A percentile compares a stretch with the other conserved stretches of the same genome.
Conservation (phyloP, 2,888 invertebrate genomes). For the Drosophila mulleri region DNA sequence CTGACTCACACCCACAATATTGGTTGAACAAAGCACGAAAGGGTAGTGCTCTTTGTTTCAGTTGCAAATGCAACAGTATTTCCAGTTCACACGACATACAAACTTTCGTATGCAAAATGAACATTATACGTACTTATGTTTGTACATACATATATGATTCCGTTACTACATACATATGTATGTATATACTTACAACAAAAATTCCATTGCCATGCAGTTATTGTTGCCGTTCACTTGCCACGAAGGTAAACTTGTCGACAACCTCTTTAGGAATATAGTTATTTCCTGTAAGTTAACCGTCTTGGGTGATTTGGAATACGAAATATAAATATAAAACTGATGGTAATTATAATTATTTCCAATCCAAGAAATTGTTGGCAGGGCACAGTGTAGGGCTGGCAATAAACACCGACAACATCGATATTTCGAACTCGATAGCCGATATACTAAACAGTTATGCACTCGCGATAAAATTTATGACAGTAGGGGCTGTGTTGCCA, state of each 20-base stretch:
- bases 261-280: constrained; percentile 10
- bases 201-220: constrained; percentile 82
- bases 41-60: constrained; percentile 52
- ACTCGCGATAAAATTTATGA: constrained; percentile 8
- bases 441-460: constrained; percentile 2
- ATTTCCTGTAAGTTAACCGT: constrained; percentile 6
- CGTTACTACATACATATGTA: constrained; percentile 31
- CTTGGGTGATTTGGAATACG: constrained; percentile 1
- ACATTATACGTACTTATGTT: constrained; percentile 16
- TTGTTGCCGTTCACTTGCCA: constrained; percentile 48
- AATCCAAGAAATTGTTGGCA: constrained; percentile 54
- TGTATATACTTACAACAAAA: constrained; percentile 84
- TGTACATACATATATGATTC: constrained; percentile 9
- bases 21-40: constrained; percentile 47
- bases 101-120: constrained; percentile 25
- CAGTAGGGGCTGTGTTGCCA: constrained; percentile 35
- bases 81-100: constrained; percentile 21
- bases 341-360: constrained; percentile 23
- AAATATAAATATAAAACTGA: constrained; percentile 9
- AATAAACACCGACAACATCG: constrained; percentile 36
- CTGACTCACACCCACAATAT: constrained; percentile 33
- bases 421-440: constrained; percentile 21
- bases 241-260: constrained; percentile 14
- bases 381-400: constrained; percentile 49
- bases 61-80: constrained; percentile 30